Evolutionary conservation across 1,140 invertebrate genomes (phyloP).

Genomic region (Pygmarrhopalites habei): DNA sequence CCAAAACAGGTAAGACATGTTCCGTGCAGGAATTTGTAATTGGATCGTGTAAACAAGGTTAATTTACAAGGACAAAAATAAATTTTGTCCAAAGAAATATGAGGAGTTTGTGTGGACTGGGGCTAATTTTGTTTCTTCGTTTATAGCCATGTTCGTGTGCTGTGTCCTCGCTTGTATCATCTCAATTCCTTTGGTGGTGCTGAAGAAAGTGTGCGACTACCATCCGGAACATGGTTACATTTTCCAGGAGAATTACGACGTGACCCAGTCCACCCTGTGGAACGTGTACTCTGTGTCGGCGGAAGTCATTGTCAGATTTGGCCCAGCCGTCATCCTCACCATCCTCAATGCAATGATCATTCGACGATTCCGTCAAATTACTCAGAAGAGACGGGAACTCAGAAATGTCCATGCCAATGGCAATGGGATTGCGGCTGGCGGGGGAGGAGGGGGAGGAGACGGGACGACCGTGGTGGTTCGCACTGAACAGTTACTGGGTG

Average conservation of each 20-base stretch:
- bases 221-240: slow-evolving; percentile 7
- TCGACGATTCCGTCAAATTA: slow-evolving; percentile 41
- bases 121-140: no score
- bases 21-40: no score
- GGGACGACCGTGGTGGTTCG: neutral
- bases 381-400: slow-evolving; percentile 39
- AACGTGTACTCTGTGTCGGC: slow-evolving; percentile 41
- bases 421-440: neutral
- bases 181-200: slow-evolving; percentile 43
- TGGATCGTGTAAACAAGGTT: no score
- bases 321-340: slow-evolving; percentile 42
- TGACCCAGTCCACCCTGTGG: slow-evolving; percentile 39
- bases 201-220: slow-evolving; percentile 40
- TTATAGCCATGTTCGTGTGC: slow-evolving; percentile 42
- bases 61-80: no score
- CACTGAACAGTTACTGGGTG: slow-evolving; percentile 21
- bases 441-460: neutral
- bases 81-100: no score
- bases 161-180: slow-evolving; percentile 43
- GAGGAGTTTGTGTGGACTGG: no score
- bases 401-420: slow-evolving; percentile 23
- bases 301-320: slow-evolving; percentile 42
- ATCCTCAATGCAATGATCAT: slow-evolving; percentile 44
- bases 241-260: slow-evolving; percentile 38
- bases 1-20: no score